Conservation (phyloP, 2,113 vertebrate species). For the Saguinus imperator region DNA sequence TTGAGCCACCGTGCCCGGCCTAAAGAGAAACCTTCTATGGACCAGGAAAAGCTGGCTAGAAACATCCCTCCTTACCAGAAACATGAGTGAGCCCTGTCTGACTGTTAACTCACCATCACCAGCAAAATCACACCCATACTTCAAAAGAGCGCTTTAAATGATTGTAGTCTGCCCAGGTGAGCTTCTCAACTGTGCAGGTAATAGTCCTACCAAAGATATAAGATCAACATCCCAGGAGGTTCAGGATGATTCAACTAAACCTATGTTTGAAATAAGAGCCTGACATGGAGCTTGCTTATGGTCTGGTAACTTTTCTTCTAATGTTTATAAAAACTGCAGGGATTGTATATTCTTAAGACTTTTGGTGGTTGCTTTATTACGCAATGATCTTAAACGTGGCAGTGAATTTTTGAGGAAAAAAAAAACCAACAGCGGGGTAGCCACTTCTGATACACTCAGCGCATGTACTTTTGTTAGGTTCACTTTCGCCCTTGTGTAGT, state of each 20-base stretch:
- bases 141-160: background rate
- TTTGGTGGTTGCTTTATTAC: background rate
- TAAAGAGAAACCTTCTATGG: background rate
- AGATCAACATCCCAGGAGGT: background rate
- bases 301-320: background rate
- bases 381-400: background rate
- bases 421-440: background rate
- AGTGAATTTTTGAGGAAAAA: background rate
- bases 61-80: background rate
- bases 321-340: background rate
- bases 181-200: background rate
- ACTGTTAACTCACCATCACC: background rate
- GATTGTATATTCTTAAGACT: background rate
- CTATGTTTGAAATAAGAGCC: background rate
- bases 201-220: background rate
- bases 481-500: background rate
- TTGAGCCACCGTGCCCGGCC: no score
- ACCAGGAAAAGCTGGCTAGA: background rate
- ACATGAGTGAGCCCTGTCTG: background rate
- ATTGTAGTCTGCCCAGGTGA: background rate
- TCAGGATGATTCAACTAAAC: background rate
- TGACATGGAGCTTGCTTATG: background rate
- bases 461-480: background rate
- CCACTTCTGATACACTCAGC: background rate
- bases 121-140: background rate